Base-by-base conservation (phyloP, 2,113 vertebrate species). In the Hippocampus comes region DNA sequence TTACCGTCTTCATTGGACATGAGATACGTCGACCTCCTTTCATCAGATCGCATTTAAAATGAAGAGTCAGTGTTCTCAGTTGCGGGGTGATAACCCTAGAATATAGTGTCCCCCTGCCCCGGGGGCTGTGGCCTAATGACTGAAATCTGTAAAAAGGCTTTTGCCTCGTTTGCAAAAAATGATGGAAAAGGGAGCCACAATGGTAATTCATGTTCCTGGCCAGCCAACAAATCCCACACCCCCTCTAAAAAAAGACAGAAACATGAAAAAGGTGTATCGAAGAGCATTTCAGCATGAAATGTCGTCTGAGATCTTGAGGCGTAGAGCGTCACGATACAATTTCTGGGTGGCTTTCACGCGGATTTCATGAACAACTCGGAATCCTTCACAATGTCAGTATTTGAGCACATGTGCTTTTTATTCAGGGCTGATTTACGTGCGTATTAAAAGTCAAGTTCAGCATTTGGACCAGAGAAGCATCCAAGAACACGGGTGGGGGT, bases 401-500 rank as follows among this genome's bases (percentile, higher is more conserved):
- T 53, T 53, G 20, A 72, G 46, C 68, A 57, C 72, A 81, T 73
- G 23, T 84, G 77, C 10, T 80, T 84, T 88, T 74, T 46, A 70
- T 78, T 67, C 60, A 67, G 64, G 73, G 79, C 53, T 82, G 84
- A 85, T n/a, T 55, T 55, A 55, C 18, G 49, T 51, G 49, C 20
- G 17, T 51, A 63, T 88, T 83, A 87, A 87, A 82, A 71, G 63
- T 86, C 69, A 78, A 72, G 63, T 81, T 85, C 49, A 78, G 63
- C 42, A 71, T 78, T 72, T 65, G 57, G 55, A 73, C 46, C 17
- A 4, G 42, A 64, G 53, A 43, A 77, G 21, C 8, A 34, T 72
- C 87, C 86, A 90, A 88, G 85, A 79, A 88, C 66, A 79, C 1
- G 68, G 79, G 77, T 17, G 63, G 71, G 63, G 75, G 78, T 84